Evolutionary conservation across 2,113 vertebrate genomes (phyloP), one percentile per base, ranked within the genome.

Genomic region (Oryzias javanicus): DNA sequence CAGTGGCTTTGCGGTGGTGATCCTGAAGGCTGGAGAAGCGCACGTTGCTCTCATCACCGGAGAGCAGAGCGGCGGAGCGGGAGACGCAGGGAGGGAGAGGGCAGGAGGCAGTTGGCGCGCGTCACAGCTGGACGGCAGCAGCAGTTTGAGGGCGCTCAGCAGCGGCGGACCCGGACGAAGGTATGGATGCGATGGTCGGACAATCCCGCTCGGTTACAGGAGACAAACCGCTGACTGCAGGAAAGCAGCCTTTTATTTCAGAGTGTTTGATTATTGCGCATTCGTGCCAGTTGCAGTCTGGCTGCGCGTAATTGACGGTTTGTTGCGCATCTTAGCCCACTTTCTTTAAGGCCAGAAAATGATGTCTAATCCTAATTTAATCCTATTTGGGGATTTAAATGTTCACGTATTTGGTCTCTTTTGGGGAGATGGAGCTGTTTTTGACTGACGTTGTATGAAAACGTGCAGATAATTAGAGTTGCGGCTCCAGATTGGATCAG

Each of bases 101-200:
- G 65, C 16, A 74, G 74, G 72, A 75, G 80, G 85, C 76, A 78
- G 82, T 82, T 82, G 73, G 81, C 76, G 73, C 78, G 80, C 87
- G 63, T 85, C 86, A 83, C 89, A 86, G 82, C 86, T 76, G 84
- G 89, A 88, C 86, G 68, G 62, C 76, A 80, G 79, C 74, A 83
- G 76, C 79, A 80, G 65, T 67, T 85, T 84, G 77, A 77, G 82
- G 80, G 79, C 84, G 80, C 83, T 60, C 79, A 83, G 77, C 84
- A 74, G 78, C 78, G 67, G 83, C 81, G 80, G 85, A 88, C 74
- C 72, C 84, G 86, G 84, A 89, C 85, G 73, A 89, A 91, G 90
- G 90, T 91, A 90, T 74, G 44, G 41, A 52, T 18, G 78, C 70
- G 53, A 78, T 55, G 64, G 45, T 47, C 51, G 44, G 61, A 61